phyloP scores from a whole-genome alignment of 2,113 vertebrate species.

The Heterochromis multidens region DNA sequence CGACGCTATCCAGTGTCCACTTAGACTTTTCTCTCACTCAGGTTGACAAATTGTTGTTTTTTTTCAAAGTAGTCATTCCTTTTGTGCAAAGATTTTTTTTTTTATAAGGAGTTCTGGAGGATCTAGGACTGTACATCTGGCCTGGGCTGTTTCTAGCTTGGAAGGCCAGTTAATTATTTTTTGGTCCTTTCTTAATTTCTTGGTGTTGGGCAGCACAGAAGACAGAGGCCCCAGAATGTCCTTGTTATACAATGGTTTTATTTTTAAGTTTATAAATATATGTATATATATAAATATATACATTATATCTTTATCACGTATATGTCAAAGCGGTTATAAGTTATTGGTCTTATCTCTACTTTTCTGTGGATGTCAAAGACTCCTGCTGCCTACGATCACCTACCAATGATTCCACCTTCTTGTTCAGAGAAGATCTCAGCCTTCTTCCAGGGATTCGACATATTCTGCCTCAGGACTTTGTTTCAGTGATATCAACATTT shows the following conservation, averaged over 20 bases:
- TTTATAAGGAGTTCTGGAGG: slow-evolving; percentile 57
- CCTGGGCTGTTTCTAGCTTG: slow-evolving; percentile 18
- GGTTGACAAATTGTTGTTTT: slow-evolving; percentile 84
- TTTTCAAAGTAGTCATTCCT: slow-evolving; percentile 72
- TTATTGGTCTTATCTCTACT: slow-evolving; percentile 62
- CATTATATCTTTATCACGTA: slow-evolving; percentile 56
- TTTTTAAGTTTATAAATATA: slow-evolving; percentile 56
- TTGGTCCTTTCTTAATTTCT: slow-evolving; percentile 36
- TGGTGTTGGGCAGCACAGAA: slow-evolving; percentile 62
- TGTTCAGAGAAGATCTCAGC: slow-evolving; percentile 64
- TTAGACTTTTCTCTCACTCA: slow-evolving; percentile 83
- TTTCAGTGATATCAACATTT: slow-evolving; percentile 71
- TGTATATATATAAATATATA: slow-evolving; percentile 38
- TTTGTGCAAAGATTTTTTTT: slow-evolving; percentile 72
- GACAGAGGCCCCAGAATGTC: slow-evolving; percentile 59
- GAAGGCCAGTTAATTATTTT: slow-evolving; percentile 33
- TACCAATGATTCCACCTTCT: slow-evolving; percentile 71
- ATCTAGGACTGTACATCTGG: slow-evolving; percentile 35
- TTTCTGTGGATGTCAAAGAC: slow-evolving; percentile 61
- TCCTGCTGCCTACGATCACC: slow-evolving; percentile 65
- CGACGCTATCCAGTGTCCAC: slow-evolving; percentile 64
- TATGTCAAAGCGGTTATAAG: slow-evolving; percentile 59
- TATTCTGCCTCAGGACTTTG: slow-evolving; percentile 89
- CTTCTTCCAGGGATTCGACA: slow-evolving; percentile 74
- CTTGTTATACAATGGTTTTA: slow-evolving; percentile 58